Conservation (phyloP, 2,888 invertebrate species). For the Drosophila ustulata region DNA sequence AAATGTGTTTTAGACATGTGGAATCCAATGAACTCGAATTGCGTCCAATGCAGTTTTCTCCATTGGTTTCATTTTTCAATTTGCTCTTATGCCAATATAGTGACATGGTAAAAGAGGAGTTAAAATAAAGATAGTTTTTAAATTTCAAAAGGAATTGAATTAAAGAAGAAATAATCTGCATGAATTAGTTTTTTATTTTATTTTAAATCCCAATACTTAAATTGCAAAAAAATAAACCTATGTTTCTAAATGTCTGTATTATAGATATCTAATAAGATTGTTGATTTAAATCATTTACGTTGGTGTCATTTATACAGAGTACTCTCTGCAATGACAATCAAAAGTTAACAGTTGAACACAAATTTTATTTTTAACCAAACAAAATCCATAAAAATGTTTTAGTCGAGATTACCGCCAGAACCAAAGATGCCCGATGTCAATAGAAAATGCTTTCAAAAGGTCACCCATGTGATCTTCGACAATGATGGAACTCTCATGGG, state of each 20-base stretch:
- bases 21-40: conserved; percentile 76
- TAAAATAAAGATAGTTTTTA: background rate
- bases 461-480: conserved; percentile 66
- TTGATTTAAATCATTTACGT: too few species aligned
- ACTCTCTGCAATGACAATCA: background rate
- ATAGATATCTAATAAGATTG: too few species aligned
- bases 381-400: conserved; percentile 1
- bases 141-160: background rate
- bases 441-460: background rate
- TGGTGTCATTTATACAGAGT: too few species aligned
- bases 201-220: too few species aligned
- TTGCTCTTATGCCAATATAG: too few species aligned
- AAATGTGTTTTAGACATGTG: background rate
- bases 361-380: too few species aligned
- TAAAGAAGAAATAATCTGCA: too few species aligned
- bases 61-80: conserved; percentile 85
- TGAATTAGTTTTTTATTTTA: too few species aligned
- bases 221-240: too few species aligned
- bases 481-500: conserved; percentile 67
- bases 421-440: conserved; percentile 8
- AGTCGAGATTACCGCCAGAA: background rate
- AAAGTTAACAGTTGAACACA: background rate
- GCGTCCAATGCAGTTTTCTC: conserved; percentile 90
- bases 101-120: too few species aligned
- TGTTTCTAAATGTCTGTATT: too few species aligned